Evolutionary conservation across 2,797 vertebrate species (phyloP), one percentile per base, ranked within the genome.

Genomic region (Peromyscus melanophrys): DNA sequence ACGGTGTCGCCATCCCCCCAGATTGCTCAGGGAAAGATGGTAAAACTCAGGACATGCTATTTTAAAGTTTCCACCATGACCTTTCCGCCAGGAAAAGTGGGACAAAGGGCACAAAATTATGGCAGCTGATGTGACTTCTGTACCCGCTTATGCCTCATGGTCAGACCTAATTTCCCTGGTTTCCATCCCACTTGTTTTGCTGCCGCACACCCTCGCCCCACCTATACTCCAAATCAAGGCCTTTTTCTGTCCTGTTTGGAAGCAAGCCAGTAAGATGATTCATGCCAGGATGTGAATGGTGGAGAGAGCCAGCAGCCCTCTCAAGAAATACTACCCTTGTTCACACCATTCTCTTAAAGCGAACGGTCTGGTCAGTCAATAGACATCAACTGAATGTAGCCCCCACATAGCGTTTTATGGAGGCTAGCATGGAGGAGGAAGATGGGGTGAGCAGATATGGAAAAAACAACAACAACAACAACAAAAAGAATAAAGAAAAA

Each of bases 221-320:
- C n/a, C 78, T 76, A 57, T 37, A 52, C 29, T 90, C 57, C 83
- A 94, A 46, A 96, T 67, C 92, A 92, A 90, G 82, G 63, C 49
- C 59, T 65, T 91, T 96, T 73, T 75, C 69, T 76, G 69, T 88
- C 40, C 93, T 88, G 13, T 95, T 80, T 73, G 78, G 77, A 92
- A 89, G 80, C 37, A 86, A 67, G 40, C 82, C 49, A 69, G 61
- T 29, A 34, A 90, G 76, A 76, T 65, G 92, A 93, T 90, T 95
- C 73, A 65, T 63, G 43, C 27, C 4, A 65, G 85, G 57, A 49
- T 90, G n/a, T 91, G 61, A 55, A 78, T 13, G 29, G 6, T 69
- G 40, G 67, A 85, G 90, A 80, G 10, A 63, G 92, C 88, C 85
- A 91, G 75, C 29, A 61, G 2, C 77, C 77, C 93, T 63, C 83